phyloP scores from a whole-genome alignment of 2,113 vertebrate genomes.

The Oceanites oceanicus region DNA sequence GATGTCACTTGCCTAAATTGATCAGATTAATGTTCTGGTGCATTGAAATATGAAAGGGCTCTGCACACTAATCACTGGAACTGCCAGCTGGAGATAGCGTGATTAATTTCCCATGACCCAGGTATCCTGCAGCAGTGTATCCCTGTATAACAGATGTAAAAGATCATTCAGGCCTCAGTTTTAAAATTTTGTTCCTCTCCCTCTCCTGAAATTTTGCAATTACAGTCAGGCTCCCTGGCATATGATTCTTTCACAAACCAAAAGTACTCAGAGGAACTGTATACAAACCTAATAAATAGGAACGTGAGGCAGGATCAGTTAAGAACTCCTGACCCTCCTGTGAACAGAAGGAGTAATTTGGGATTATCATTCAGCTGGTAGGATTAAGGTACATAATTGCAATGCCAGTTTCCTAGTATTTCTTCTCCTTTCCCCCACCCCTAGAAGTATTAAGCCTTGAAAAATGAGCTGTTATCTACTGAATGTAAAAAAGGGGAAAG shows the following conservation, averaged over 20 bases:
- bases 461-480: not conserved
- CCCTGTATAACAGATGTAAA: not conserved
- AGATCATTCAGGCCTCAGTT: not conserved
- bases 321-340: not conserved
- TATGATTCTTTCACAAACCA: not conserved
- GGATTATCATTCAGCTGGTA: not conserved
- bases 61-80: not conserved
- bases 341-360: not conserved
- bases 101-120: conserved; percentile 17
- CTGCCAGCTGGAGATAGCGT: not conserved
- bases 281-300: not conserved
- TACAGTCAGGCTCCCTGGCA: not conserved
- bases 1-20: conserved; percentile 12
- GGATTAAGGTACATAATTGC: not conserved
- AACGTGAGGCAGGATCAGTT: not conserved
- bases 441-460: not conserved
- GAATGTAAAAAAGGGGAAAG: not conserved
- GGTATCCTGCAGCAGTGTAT: not conserved
- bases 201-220: not conserved
- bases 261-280: not conserved
- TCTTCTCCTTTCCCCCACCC: not conserved
- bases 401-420: not conserved
- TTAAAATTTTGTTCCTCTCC: not conserved
- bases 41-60: conserved; percentile 28
- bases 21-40: conserved; percentile 30